Evolutionary conservation across 2,888 invertebrate genomes (phyloP).

Genomic region (Polymixis lichenea): DNA sequence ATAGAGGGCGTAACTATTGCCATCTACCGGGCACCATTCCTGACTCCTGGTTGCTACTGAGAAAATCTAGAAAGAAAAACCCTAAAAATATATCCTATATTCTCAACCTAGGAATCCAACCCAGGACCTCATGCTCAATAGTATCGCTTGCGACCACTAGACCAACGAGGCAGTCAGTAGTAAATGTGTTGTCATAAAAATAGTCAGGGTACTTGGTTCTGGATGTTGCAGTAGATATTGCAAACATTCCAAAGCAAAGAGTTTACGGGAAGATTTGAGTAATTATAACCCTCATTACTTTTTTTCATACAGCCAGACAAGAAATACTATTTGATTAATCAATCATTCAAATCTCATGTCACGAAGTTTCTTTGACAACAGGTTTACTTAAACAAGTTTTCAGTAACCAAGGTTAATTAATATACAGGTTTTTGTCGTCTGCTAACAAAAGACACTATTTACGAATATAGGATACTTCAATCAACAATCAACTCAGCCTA

Average conservation of each 20-base stretch:
- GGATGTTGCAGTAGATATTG: not conserved
- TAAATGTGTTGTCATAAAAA: too few relatives aligned
- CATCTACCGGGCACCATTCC: not conserved
- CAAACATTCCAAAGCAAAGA: too few relatives aligned
- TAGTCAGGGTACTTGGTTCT: not conserved
- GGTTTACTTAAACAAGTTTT: not conserved
- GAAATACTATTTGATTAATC: not conserved
- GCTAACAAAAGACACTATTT: not conserved
- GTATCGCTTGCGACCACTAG: too few relatives aligned
- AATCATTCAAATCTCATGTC: not conserved
- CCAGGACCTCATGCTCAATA: too few relatives aligned
- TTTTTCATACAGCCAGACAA: not conserved
- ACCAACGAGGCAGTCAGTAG: too few relatives aligned
- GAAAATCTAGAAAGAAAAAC: too few relatives aligned
- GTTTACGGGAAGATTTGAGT: too few relatives aligned
- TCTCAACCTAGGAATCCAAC: too few relatives aligned
- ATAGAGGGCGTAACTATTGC: not conserved
- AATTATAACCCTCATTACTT: not conserved
- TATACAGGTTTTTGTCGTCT: not conserved
- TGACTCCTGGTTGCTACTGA: not conserved
- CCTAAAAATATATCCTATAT: too few relatives aligned
- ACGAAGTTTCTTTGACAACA: not conserved
- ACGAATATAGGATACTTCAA: not conserved
- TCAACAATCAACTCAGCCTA: too few relatives aligned
- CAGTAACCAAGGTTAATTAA: not conserved